Percentiles rank a stretch among this genome's conserved stretches.
Evolutionary conservation across 2,113 vertebrate genomes (phyloP).

Genomic region (Stigmatopora argus): DNA sequence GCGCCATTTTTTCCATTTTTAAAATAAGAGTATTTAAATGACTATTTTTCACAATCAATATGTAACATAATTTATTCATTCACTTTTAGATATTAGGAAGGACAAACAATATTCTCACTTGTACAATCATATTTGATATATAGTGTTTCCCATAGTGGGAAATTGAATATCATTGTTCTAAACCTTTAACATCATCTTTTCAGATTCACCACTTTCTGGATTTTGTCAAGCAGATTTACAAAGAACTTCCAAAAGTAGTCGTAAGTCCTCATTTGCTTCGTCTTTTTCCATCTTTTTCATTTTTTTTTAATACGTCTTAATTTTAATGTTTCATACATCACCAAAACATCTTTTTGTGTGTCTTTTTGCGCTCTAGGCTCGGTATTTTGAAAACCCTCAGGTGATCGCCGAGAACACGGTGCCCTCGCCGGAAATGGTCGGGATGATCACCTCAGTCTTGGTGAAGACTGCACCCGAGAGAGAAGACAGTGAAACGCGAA

Average conservation of each 20-base stretch:
- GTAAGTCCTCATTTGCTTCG: slow-evolving; percentile 67
- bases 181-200: background rate
- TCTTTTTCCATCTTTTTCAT: background rate
- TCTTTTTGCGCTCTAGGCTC: slow-evolving; percentile 65
- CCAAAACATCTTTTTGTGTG: background rate
- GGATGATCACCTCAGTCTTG: slow-evolving; percentile 93
- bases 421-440: slow-evolving; percentile 93
- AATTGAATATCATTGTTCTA: too few species aligned
- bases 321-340: background rate
- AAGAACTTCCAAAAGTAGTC: slow-evolving; percentile 97
- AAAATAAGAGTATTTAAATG: too few species aligned
- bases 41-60: too few species aligned
- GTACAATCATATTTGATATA: too few species aligned
- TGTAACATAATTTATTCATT: too few species aligned
- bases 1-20: too few species aligned
- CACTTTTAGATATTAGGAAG: too few species aligned
- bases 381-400: slow-evolving; percentile 97
- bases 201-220: slow-evolving; percentile 99
- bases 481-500: slow-evolving; percentile 93
- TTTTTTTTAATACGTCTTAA: background rate
- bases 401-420: slow-evolving; percentile 94
- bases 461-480: slow-evolving; percentile 94
- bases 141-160: too few species aligned
- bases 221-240: slow-evolving; percentile 99
- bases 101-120: too few species aligned